phyloP scores from a whole-genome alignment of 2,113 vertebrate genomes.

The Nymphicus hollandicus region DNA sequence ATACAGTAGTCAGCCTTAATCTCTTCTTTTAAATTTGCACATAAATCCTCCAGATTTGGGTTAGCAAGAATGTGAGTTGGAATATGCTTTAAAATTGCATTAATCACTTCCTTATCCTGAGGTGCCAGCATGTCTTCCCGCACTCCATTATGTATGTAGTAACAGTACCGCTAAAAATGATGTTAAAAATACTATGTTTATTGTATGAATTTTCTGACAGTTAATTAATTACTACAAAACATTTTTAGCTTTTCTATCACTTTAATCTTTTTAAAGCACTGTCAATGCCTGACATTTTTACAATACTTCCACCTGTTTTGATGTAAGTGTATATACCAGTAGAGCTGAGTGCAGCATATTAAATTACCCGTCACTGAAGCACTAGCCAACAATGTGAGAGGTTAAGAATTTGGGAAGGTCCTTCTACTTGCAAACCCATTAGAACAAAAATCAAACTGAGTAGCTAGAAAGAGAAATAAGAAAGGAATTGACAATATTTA shows the following conservation, averaged over 20 bases:
- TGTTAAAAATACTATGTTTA: background rate
- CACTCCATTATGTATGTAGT: slow-evolving; percentile 82
- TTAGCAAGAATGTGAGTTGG: slow-evolving; percentile 58
- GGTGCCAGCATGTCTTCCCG: slow-evolving; percentile 78
- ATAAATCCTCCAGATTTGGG: slow-evolving; percentile 51
- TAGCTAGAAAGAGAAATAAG: background rate
- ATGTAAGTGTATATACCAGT: background rate
- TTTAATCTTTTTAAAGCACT: background rate
- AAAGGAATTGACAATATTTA: background rate
- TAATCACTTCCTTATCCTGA: slow-evolving; percentile 73
- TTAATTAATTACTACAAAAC: background rate
- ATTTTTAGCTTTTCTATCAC: background rate
- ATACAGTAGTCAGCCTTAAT: slow-evolving; percentile 74
- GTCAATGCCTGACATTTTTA: background rate
- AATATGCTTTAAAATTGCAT: slow-evolving; percentile 73
- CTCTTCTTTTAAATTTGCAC: slow-evolving; percentile 72
- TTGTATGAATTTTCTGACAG: background rate
- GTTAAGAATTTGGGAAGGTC: background rate
- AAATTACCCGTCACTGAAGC: background rate
- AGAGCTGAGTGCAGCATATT: background rate
- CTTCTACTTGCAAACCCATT: background rate
- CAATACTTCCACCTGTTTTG: background rate
- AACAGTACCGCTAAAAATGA: slow-evolving; percentile 80
- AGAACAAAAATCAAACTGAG: background rate
- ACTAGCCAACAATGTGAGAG: background rate